Percentiles rank a stretch among this genome's conserved stretches.
Conservation (phyloP, 2,113 vertebrate species). For the Corynorhinus townsendii region DNA sequence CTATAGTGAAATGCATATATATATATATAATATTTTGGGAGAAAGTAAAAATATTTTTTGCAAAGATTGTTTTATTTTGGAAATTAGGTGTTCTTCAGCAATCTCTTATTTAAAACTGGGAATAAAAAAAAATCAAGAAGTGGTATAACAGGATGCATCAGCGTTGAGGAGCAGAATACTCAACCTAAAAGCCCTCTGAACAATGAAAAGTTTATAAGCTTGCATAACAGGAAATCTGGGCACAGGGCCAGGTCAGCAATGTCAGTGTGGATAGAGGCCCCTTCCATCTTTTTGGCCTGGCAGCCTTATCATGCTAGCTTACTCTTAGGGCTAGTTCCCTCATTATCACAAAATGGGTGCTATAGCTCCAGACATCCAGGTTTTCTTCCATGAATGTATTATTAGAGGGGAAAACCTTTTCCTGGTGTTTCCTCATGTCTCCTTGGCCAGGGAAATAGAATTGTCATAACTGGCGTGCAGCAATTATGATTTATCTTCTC, state of each 20-base stretch:
- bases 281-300: not conserved
- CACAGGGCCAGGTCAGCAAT: not conserved
- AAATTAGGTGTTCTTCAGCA: not conserved
- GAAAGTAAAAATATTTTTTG: not conserved
- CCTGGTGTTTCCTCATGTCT: not conserved
- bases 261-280: not conserved
- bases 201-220: not conserved
- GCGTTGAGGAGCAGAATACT: not conserved
- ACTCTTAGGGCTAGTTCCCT: not conserved
- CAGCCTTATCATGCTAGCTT: not conserved
- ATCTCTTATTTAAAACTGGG: not conserved
- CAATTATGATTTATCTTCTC: not conserved
- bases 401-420: not conserved
- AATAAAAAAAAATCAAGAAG: not conserved
- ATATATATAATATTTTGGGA: not conserved
- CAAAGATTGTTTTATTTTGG: not conserved
- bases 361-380: not conserved
- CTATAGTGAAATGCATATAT: not conserved
- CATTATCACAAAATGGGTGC: not conserved
- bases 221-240: constrained; percentile 23
- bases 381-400: not conserved
- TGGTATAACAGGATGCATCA: not conserved
- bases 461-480: not conserved
- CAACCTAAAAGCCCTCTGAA: not conserved
- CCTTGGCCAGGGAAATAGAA: not conserved